Evolutionary conservation across 2,888 invertebrate species (phyloP).

Genomic region (Timema cristinae): DNA sequence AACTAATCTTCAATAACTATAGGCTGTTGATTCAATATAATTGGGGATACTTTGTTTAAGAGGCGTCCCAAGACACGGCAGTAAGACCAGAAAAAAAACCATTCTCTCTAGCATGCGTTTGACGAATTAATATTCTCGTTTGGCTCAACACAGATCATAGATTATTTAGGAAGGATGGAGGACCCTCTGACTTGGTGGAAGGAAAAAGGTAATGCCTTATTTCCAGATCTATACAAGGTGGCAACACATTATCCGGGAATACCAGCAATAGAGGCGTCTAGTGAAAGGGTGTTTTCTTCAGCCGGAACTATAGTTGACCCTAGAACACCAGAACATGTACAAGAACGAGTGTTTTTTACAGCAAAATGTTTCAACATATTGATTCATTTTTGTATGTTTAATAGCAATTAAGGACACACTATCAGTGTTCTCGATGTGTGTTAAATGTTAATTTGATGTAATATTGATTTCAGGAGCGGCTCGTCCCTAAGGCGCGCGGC

Average conservation of each 20-base stretch:
- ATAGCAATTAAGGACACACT: too few relatives aligned
- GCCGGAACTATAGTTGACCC: background rate
- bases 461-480: too few relatives aligned
- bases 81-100: background rate
- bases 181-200: background rate
- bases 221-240: background rate
- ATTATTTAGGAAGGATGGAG: background rate
- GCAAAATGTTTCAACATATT: background rate
- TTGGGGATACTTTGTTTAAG: background rate
- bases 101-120: too few relatives aligned
- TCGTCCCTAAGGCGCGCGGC: too few relatives aligned
- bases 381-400: too few relatives aligned
- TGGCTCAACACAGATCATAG: background rate
- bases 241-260: background rate
- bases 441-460: too few relatives aligned
- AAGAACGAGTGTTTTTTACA: constrained; percentile 1
- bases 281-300: constrained; percentile 4
- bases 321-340: background rate
- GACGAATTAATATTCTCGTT: too few relatives aligned
- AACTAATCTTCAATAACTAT: too few relatives aligned
- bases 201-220: background rate
- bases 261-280: constrained; percentile 1
- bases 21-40: too few relatives aligned
- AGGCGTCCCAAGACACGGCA: background rate
- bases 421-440: too few relatives aligned